Evolutionary conservation across 1,140 invertebrate species (phyloP), one percentile per base, ranked within the genome.

Genomic region (Plectrocnemia conspersa): DNA sequence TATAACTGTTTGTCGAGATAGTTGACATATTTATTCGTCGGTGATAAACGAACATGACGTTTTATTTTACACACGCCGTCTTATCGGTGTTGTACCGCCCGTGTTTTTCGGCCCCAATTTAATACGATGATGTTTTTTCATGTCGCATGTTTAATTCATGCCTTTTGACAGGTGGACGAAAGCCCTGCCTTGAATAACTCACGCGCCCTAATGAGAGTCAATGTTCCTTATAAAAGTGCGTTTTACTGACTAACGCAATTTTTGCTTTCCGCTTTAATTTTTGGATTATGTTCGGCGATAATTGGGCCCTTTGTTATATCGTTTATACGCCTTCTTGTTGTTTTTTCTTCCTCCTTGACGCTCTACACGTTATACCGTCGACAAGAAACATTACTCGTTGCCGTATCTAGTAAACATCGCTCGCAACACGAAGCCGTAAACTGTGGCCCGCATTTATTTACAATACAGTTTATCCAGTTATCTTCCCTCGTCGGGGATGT

Each of bases 171-270:
- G 18, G 16, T 35, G 40, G 16, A 27, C 22, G 10, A 45, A 54
- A 41, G 15, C 18, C 22, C 15, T 23, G 15, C 19, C 35, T 45
- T 52, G 21, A 56, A 52, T 52, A 56, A 52, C 46, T 45, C 35
- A 52, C 54, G 40, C 24, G 19, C 18, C 41, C 15, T 45, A 45
- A 54, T 54, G 40, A 54, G 52, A 33, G 41, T 38, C 45, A 44
- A 54, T 45, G 27, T 22, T 54, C 40, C 41, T 33, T 44, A 54
- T 45, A 54, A 54, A 54, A 54, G n/a, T n/a, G n/a, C n/a, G n/a
- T n/a, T n/a, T n/a, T n/a, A n/a, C n/a, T n/a, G n/a, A n/a, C n/a
- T n/a, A n/a, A n/a, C n/a, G n/a, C n/a, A n/a, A n/a, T n/a, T n/a
- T n/a, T n/a, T n/a, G n/a, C n/a, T n/a, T n/a, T n/a, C n/a, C 10